phyloP scores from a whole-genome alignment of 1,140 invertebrate species.

The Phthorimaea operculella region DNA sequence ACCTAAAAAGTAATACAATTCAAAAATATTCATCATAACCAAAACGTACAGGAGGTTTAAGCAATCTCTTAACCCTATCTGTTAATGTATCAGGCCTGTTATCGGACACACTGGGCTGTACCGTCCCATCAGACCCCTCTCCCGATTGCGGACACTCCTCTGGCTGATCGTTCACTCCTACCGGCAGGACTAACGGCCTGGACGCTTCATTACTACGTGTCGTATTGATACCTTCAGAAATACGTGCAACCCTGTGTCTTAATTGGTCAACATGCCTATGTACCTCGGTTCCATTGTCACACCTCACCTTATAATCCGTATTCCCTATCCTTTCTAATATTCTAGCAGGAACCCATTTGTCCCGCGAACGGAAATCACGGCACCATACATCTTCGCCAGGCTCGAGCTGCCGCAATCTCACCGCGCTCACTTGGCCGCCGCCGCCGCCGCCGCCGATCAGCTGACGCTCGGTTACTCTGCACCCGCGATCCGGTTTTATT shows the following conservation, averaged over 20 bases:
- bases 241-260: background rate
- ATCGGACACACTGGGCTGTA: too few relatives aligned
- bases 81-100: too few relatives aligned
- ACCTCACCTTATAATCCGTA: constrained; percentile 3
- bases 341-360: constrained; percentile 1
- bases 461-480: background rate
- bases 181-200: too few relatives aligned
- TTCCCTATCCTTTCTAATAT: background rate
- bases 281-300: constrained; percentile 6
- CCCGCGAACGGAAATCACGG: constrained; percentile 3
- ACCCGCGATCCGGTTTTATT: constrained; percentile 13
- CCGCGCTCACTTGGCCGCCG: background rate
- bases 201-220: too few relatives aligned
- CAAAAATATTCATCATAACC: too few relatives aligned
- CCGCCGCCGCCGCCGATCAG: background rate
- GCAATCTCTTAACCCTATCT: too few relatives aligned
- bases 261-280: constrained; percentile 9
- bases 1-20: too few relatives aligned
- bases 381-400: constrained; percentile 3
- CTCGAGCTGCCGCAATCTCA: background rate
- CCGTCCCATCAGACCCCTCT: too few relatives aligned
- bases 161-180: too few relatives aligned
- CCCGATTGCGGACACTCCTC: too few relatives aligned
- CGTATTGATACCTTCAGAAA: background rate
- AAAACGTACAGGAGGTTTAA: too few relatives aligned